Conservation (phyloP, 2,797 vertebrate species). For the Clarias pachynema region DNA sequence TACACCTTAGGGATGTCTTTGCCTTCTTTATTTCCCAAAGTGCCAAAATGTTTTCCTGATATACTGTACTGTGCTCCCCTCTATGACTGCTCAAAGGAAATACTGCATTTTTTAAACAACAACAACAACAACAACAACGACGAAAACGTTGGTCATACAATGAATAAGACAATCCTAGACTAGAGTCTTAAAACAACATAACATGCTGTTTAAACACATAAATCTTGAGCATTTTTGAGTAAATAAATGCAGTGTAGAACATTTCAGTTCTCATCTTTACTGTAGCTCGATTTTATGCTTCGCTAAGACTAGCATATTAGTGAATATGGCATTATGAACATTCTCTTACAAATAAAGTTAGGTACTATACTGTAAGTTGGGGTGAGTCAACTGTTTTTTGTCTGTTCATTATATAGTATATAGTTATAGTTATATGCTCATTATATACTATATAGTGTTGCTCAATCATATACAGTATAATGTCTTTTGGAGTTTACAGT, state of each 20-base stretch:
- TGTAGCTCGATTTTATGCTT: neutral
- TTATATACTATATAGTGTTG: no score
- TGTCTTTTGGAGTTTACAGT: neutral
- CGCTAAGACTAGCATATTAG: conserved; percentile 5
- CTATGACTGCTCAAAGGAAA: neutral
- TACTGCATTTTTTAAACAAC: neutral
- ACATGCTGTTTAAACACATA: conserved; percentile 2
- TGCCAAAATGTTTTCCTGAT: neutral
- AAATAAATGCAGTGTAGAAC: neutral
- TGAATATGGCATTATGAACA: conserved; percentile 33
- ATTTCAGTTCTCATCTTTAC: neutral
- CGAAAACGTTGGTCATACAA: conserved; percentile 39
- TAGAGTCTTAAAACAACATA: conserved; percentile 1
- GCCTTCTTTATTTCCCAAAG: neutral
- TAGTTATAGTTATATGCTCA: no score
- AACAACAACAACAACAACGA: no score
- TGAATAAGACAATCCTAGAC: conserved; percentile 34
- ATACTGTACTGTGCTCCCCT: neutral
- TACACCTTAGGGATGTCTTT: neutral
- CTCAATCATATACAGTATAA: no score
- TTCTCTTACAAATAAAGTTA: no score
- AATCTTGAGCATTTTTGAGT: neutral
- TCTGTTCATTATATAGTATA: no score
- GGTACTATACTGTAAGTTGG: no score
- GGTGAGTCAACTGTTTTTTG: no score